A percentile compares a stretch with the other conserved stretches of the same genome.
These are phyloP conservation scores for Omphaloscelis lunosa DNA, from an alignment of 2,888 invertebrate species.

Conservation along the genomic window DNA sequence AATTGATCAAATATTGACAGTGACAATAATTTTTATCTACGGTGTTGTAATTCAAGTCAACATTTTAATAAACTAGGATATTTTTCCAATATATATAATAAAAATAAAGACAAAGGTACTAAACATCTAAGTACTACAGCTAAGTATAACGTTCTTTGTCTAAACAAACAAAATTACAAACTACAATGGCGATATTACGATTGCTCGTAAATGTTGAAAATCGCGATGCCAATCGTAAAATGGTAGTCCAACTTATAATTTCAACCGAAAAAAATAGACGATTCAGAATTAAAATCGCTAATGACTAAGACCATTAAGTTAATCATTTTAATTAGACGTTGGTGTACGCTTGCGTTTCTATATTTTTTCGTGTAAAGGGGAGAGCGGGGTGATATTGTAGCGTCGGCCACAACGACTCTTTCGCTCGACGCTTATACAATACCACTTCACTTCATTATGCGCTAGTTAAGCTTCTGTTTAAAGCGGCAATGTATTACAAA, in stretches of 20 bases:
- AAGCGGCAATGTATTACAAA: slow-evolving; percentile 47
- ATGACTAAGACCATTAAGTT: slow-evolving; percentile 91
- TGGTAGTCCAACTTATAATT: slow-evolving; percentile 82
- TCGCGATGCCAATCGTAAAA: slow-evolving; percentile 80
- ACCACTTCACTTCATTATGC: slow-evolving; percentile 40
- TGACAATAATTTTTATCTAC: background rate
- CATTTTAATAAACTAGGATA: background rate
- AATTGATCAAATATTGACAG: background rate
- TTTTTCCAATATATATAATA: background rate
- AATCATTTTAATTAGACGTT: slow-evolving; percentile 91
- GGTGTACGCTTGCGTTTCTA: slow-evolving; percentile 82
- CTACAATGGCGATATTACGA: slow-evolving; percentile 76
- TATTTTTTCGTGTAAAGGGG: slow-evolving; percentile 73
- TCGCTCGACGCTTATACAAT: slow-evolving; percentile 40
- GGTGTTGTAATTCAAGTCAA: background rate
- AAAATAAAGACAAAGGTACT: background rate
- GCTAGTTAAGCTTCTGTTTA: slow-evolving; percentile 22
- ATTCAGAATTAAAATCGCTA: slow-evolving; percentile 90
- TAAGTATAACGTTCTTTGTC: slow-evolving; percentile 23
- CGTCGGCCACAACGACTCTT: slow-evolving; percentile 34
- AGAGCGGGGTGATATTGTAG: slow-evolving; percentile 56
- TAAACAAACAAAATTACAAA: slow-evolving; percentile 51
- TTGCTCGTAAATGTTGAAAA: slow-evolving; percentile 79
- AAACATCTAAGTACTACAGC: background rate
- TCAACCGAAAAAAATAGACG: slow-evolving; percentile 82